These are phyloP conservation scores for Aphelenchoides besseyi DNA, from an alignment of 1,140 invertebrate species.

Conservation along the genomic window DNA sequence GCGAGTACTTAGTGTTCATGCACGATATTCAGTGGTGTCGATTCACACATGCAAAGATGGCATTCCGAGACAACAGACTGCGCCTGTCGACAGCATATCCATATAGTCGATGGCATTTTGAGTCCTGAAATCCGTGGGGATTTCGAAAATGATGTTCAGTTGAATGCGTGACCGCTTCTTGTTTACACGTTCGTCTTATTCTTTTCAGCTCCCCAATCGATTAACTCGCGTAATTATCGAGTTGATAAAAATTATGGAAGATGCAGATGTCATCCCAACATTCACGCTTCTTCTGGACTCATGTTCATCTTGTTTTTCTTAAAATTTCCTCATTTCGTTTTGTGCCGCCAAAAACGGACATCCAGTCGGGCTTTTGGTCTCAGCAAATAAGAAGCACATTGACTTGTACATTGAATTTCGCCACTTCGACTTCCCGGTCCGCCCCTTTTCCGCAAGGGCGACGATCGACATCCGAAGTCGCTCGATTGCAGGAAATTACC, in stretches of 20 bases:
- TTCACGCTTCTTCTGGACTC: no score
- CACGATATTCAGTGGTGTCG: no score
- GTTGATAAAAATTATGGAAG: no score
- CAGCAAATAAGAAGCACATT: neutral
- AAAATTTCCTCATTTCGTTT: neutral
- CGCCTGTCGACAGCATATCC: neutral
- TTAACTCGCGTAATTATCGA: neutral
- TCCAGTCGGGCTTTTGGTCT: neutral
- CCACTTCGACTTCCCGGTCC: no score
- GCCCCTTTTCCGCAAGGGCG: neutral
- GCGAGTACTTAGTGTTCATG: no score
- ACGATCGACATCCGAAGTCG: no score
- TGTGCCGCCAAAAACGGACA: neutral
- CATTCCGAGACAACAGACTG: no score
- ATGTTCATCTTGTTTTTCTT: neutral
- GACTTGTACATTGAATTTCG: slow-evolving; percentile 3
- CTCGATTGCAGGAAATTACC: no score
- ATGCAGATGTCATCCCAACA: no score
- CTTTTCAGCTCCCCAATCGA: neutral
- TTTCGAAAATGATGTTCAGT: neutral
- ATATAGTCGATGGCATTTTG: neutral
- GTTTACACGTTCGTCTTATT: neutral
- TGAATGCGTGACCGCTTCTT: neutral
- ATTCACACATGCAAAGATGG: no score
- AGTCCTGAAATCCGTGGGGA: neutral